Base-by-base conservation (phyloP, 1,140 invertebrate genomes). In the Lutraria rhynchaena region DNA sequence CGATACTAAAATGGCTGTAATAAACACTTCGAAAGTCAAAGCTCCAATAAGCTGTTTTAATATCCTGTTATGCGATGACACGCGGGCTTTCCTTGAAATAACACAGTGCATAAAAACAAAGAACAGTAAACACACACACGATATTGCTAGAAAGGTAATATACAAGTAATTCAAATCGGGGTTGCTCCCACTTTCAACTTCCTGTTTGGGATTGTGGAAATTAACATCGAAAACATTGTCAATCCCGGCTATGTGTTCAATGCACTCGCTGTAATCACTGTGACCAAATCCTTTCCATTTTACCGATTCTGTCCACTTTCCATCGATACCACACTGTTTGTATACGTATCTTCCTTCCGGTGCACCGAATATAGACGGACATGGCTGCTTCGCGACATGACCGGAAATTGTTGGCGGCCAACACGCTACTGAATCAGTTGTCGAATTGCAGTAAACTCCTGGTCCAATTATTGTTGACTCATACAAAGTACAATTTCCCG, bases 351-450 rank as follows among this genome's bases (percentile, higher is more conserved):
- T 65, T 11, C 31, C 55, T n/a, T 22, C 33, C 4, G 49, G 3
- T 19, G 74, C 74, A 1, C 44, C 58, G 31, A 77, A 77, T 15
- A 77, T 65, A 35, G 44, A 15, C 29, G 97, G 95, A 86, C 96
- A 97, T 2, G 95, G 94, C 70, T 96, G 92, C 0, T 94, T 87
- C 0, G 95, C 95, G 29, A 94, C 83, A 0, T 93, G 93, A 22
- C 95, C 94, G 49, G 94, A 93, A 0, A 92, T 93, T 1, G 96
- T 96, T 0, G 94, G 92, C 0, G 95, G 95, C 96, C 96, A 97
- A 88, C 96, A 97, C 0, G 96, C 92, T 2, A 96, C 89, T 3
- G 93, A 93, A 91, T 97, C 96, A 84, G 86, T 87, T 7, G 84
- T 85, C 7, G 58, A 27, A 19, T 85, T 83, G 65, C 88, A 89